phyloP scores from a whole-genome alignment of 2,888 invertebrate species.

The Rapana venosa region DNA sequence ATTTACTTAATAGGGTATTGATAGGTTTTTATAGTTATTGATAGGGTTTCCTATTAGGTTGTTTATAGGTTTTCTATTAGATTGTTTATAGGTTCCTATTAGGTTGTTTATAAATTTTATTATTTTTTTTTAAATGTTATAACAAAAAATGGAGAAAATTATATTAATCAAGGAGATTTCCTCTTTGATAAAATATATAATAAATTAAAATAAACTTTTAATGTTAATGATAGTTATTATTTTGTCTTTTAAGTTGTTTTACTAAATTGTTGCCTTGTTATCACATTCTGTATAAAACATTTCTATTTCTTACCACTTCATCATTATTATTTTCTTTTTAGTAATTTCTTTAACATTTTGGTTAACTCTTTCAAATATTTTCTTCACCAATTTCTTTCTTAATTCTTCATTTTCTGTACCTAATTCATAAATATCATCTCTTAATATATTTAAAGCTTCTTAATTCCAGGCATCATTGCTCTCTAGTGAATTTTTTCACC shows the following conservation, averaged over 20 bases:
- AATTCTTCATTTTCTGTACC: slow-evolving; percentile 6
- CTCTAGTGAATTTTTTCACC: not conserved
- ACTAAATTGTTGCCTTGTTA: not conserved
- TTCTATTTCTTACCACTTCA: slow-evolving; percentile 1
- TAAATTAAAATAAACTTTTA: slow-evolving; percentile 2
- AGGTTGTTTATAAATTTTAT: too few species aligned
- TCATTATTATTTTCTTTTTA: slow-evolving; percentile 10
- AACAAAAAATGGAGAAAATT: slow-evolving; percentile 5
- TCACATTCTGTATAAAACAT: not conserved
- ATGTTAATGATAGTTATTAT: not conserved
- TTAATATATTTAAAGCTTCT: slow-evolving; percentile 1
- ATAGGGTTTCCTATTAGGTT: not conserved
- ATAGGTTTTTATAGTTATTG: not conserved
- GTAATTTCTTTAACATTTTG: slow-evolving; percentile 1
- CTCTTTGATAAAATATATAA: not conserved
- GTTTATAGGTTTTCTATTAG: not conserved
- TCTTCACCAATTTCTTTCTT: slow-evolving; percentile 6
- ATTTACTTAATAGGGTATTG: not conserved
- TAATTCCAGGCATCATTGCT: not conserved
- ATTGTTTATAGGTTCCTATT: too few species aligned
- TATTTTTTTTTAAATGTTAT: not conserved
- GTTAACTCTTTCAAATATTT: slow-evolving; percentile 10
- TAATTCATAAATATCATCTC: slow-evolving; percentile 6
- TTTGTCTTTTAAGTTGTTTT: slow-evolving; percentile 10
- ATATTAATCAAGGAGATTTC: slow-evolving; percentile 10